A percentile compares a stretch with the other conserved stretches of the same genome.
Conservation (phyloP, 92 coral and sea anemone species). For the Actinernus sp. region DNA sequence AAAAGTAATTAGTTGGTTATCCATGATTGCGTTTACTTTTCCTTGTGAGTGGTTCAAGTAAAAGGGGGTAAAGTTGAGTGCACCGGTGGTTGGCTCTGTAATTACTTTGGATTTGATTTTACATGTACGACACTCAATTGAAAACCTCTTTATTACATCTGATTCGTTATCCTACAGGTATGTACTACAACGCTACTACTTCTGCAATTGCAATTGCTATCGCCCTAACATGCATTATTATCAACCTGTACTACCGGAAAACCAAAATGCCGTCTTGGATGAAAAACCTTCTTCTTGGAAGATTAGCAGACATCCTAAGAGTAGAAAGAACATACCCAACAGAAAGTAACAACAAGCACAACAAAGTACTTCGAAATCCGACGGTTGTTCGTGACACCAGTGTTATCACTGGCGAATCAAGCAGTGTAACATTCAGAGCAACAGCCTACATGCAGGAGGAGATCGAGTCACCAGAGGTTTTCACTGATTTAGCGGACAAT, state of each 20-base stretch:
- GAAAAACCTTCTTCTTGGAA: conserved; percentile 50
- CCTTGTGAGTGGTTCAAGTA: too few relatives aligned
- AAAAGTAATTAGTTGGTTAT: too few relatives aligned
- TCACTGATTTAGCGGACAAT: background rate
- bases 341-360: background rate
- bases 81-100: too few relatives aligned
- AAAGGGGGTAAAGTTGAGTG: too few relatives aligned
- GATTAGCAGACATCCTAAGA: conserved; percentile 43
- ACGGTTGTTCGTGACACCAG: background rate
- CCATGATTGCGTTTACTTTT: too few relatives aligned
- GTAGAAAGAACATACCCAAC: conserved; percentile 10
- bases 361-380: background rate
- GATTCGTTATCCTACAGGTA: conserved; percentile 23
- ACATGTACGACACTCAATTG: too few relatives aligned
- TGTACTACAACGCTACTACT: conserved; percentile 76
- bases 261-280: conserved; percentile 84
- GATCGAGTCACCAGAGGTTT: background rate
- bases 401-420: background rate
- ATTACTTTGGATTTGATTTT: too few relatives aligned
- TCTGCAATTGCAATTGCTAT: conserved; percentile 76
- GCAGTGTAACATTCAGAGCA: background rate
- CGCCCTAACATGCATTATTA: conserved; percentile 64
- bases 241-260: conserved; percentile 79
- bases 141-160: background rate
- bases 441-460: background rate